Percentiles rank a stretch among this genome's conserved stretches.
These are phyloP conservation scores for Ptilodon capucinus DNA, from an alignment of 2,888 invertebrate genomes.

Conservation along the genomic window DNA sequence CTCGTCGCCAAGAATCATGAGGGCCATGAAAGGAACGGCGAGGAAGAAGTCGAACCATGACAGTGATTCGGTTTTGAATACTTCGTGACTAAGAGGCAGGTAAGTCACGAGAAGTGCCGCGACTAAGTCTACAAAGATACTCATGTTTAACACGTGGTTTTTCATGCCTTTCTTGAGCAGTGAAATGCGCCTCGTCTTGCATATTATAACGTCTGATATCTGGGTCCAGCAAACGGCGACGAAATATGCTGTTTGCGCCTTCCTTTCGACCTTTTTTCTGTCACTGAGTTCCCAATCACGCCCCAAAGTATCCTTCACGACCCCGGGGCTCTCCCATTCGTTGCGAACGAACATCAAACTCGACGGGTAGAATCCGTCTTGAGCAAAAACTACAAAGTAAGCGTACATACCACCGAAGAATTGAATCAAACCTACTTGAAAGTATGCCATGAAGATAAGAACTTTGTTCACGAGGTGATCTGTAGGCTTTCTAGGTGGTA, in stretches of 20 bases:
- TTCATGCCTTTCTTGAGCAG: constrained; percentile 89
- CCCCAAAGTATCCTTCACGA: constrained; percentile 88
- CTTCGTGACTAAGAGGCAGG: constrained; percentile 85
- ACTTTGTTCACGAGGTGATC: constrained; percentile 81
- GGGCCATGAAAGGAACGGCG: constrained; percentile 87
- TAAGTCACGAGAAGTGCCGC: constrained; percentile 86
- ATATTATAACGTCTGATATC: constrained; percentile 89
- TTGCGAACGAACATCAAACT: constrained; percentile 86
- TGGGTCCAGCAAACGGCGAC: constrained; percentile 90
- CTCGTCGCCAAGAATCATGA: constrained; percentile 90
- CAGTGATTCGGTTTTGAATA: constrained; percentile 87
- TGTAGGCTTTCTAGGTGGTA: constrained; percentile 77
- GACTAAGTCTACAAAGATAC: constrained; percentile 84
- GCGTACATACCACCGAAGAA: constrained; percentile 90
- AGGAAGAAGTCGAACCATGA: constrained; percentile 87
- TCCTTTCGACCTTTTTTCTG: constrained; percentile 86
- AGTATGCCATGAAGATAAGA: constrained; percentile 91
- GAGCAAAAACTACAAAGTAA: constrained; percentile 90
- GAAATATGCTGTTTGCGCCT: constrained; percentile 91
- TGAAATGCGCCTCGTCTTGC: constrained; percentile 89
- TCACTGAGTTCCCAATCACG: constrained; percentile 88
- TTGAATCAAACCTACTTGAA: constrained; percentile 93
- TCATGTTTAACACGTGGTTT: constrained; percentile 84
- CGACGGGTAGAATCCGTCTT: constrained; percentile 88
- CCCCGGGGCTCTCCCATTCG: constrained; percentile 86